These are phyloP conservation scores for Aricia artaxerxes DNA, from an alignment of 2,888 invertebrate genomes.

Conservation along the genomic window DNA sequence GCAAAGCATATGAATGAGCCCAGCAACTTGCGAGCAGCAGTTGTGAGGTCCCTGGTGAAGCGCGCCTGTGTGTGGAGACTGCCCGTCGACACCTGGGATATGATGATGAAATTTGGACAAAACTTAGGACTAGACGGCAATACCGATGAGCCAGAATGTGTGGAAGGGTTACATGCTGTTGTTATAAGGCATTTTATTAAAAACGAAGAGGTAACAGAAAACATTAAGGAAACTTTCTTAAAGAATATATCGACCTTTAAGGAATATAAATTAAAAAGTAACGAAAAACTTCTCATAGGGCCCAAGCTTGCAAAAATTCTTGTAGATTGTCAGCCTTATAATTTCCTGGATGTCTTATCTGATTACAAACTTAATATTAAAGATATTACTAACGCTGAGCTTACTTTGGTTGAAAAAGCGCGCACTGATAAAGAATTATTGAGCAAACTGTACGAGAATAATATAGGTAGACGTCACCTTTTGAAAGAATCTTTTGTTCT, in stretches of 20 bases:
- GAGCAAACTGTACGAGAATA: conserved; percentile 47
- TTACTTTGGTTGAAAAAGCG: conserved; percentile 45
- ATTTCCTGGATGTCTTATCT: conserved; percentile 49
- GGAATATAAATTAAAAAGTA: conserved; percentile 50
- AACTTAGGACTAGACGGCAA: conserved; percentile 60
- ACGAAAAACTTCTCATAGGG: conserved; percentile 42
- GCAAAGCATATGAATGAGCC: conserved; percentile 57
- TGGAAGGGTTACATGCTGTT: conserved; percentile 60
- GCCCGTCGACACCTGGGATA: conserved; percentile 52
- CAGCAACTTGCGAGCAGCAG: conserved; percentile 55
- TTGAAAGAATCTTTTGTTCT: conserved; percentile 50
- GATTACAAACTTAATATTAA: conserved; percentile 48
- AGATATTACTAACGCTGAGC: conserved; percentile 44
- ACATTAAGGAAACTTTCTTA: conserved; percentile 49
- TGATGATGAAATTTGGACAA: conserved; percentile 52
- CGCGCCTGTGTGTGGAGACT: conserved; percentile 59
- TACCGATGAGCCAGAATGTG: conserved; percentile 49
- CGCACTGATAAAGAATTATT: conserved; percentile 47
- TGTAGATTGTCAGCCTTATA: conserved; percentile 32
- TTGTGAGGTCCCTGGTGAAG: conserved; percentile 62
- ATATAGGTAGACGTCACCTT: conserved; percentile 53
- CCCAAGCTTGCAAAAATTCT: neutral
- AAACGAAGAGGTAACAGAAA: conserved; percentile 40
- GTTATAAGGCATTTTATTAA: conserved; percentile 53
- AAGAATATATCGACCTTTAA: conserved; percentile 51